Conservation (phyloP, 2,888 invertebrate species). For the Ophion costatus region DNA sequence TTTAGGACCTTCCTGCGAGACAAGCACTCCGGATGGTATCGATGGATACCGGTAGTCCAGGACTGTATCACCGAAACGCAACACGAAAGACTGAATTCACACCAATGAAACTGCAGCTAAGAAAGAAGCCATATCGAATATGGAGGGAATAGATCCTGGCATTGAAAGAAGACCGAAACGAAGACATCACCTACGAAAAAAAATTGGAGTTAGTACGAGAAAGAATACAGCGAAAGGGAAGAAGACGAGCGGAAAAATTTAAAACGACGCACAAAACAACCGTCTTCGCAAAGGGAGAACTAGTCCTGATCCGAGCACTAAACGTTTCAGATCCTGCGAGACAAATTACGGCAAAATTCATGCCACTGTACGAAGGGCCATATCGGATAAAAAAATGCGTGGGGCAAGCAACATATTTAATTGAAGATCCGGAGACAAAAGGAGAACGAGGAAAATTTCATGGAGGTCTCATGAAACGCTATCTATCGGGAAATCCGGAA, state of each 20-base stretch:
- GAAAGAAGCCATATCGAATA: too few species aligned
- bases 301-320: not conserved
- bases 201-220: not conserved
- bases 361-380: conserved; percentile 13
- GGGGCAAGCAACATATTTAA: too few species aligned
- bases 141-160: too few species aligned
- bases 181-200: too few species aligned
- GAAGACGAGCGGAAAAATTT: conserved; percentile 11
- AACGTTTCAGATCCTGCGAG: not conserved
- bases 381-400: conserved; percentile 7
- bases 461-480: too few species aligned
- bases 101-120: too few species aligned
- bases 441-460: too few species aligned
- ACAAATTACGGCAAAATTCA: not conserved
- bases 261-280: conserved; percentile 6
- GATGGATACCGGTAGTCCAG: not conserved
- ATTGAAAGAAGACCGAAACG: too few species aligned
- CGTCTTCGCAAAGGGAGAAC: not conserved
- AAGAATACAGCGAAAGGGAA: conserved; percentile 13
- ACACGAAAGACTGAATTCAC: too few species aligned
- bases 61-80: too few species aligned
- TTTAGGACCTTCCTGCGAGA: conserved; percentile 8
- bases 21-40: conserved; percentile 11
- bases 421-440: too few species aligned
- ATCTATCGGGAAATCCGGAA: too few species aligned